phyloP scores from a whole-genome alignment of 2,113 vertebrate genomes.

The Phasianus colchicus region DNA sequence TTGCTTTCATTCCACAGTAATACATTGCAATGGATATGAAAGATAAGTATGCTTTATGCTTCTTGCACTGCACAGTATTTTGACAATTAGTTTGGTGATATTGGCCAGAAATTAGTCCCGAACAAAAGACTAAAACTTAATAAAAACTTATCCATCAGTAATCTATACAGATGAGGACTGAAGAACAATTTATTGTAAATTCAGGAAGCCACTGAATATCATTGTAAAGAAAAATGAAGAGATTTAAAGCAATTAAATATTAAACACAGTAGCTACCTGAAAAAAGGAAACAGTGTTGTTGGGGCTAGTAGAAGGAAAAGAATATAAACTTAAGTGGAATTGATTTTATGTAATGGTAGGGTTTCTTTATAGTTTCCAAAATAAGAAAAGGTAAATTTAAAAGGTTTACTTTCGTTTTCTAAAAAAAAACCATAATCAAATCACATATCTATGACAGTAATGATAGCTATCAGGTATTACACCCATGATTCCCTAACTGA shows the following conservation, averaged over 20 bases:
- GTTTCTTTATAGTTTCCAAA: background rate
- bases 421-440: background rate
- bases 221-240: constrained; percentile 12
- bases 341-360: background rate
- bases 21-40: background rate
- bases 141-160: background rate
- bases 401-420: background rate
- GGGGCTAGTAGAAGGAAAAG: background rate
- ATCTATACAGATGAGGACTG: background rate
- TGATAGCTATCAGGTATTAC: background rate
- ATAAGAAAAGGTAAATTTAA: background rate
- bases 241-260: background rate
- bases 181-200: background rate
- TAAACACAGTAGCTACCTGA: background rate
- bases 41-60: background rate
- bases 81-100: constrained; percentile 42
- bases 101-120: background rate
- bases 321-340: background rate
- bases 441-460: background rate
- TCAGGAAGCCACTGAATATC: background rate
- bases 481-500: background rate
- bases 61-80: background rate
- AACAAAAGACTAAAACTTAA: background rate
- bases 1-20: background rate
- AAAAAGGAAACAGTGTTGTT: background rate